Evolutionary conservation across 2,113 vertebrate species (phyloP), one percentile per base, ranked within the genome.

Genomic region (Chrysochloris asiatica): DNA sequence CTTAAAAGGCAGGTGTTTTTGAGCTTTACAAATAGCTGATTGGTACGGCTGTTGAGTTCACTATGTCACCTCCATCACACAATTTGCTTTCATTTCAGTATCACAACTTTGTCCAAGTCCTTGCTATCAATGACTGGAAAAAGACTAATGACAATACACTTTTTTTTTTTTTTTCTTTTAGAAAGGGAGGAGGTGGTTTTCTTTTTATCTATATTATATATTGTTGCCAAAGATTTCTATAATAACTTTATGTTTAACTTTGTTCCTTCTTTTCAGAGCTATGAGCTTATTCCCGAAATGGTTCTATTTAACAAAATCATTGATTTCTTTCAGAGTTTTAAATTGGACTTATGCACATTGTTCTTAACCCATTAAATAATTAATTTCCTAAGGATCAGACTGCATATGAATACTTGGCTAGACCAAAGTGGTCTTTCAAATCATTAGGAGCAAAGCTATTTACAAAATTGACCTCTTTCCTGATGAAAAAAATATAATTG

Each of bases 321-420:
- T 48, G 0, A 83, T 87, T 78, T 11, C 16, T 85, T 93, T 85
- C 19, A 52, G 45, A 13, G 30, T 26, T 92, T 85, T 94, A 77
- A 47, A 13, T 10, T 82, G 21, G 36, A 0, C 4, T 72, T 77
- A 45, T n/a, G 33, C 14, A 71, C 38, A 59, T 56, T 22, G 3
- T 89, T 84, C 7, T 11, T 47, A 24, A 65, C 24, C 6, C 14
- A 47, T 26, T 69, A 86, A 84, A 28, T 10, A 83, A 43, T 77
- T 47, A 61, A 30, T 71, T 91, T 81, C 12, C 1, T 59, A 81
- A 80, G 38, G 9, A 79, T 92, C 73, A 89, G 17, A 22, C 67
- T 88, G 7, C 3, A 45, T 28, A 52, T 54, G 28, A 84, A 85
- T 88, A 43, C 47, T 79, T 88, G 28, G 6, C 19, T 50, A 77